Conservation (phyloP, 2,113 vertebrate species). For the Corythornis cristatus region DNA sequence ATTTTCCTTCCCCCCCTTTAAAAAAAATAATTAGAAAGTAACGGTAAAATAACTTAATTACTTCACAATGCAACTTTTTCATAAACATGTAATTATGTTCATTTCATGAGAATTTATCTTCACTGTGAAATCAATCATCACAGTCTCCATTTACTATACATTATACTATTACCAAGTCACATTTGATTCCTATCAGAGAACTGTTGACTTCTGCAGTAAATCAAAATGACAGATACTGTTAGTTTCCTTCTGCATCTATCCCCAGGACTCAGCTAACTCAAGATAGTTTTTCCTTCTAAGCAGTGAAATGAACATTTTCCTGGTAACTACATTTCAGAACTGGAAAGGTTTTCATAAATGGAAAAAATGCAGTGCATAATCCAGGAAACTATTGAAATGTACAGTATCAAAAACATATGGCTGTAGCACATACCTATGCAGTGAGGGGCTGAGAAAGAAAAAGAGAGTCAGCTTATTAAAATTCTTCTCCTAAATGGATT, state of each 20-base stretch:
- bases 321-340: constrained; percentile 60
- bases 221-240: constrained; percentile 53
- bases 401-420: constrained; percentile 71
- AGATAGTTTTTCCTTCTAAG: constrained; percentile 18
- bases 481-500: not conserved
- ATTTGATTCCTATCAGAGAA: constrained; percentile 68
- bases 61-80: constrained; percentile 61
- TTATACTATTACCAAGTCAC: constrained; percentile 36
- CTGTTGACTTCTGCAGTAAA: constrained; percentile 59
- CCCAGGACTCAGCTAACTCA: constrained; percentile 6
- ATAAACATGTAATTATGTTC: constrained; percentile 51
- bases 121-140: constrained; percentile 75
- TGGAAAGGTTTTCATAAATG: constrained; percentile 52
- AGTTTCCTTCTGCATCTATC: constrained; percentile 19
- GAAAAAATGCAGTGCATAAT: constrained; percentile 57
- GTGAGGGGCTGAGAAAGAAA: constrained; percentile 35
- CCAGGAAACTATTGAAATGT: constrained; percentile 67
- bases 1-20: not conserved
- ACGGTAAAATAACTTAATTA: constrained; percentile 60
- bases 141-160: constrained; percentile 61
- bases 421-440: constrained; percentile 57
- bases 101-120: constrained; percentile 75
- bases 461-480: constrained; percentile 18
- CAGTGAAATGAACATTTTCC: constrained; percentile 48
- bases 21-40: constrained; percentile 32